These are phyloP conservation scores for Eupelmus urozonus DNA, from an alignment of 2,888 invertebrate genomes.

Conservation along the genomic window DNA sequence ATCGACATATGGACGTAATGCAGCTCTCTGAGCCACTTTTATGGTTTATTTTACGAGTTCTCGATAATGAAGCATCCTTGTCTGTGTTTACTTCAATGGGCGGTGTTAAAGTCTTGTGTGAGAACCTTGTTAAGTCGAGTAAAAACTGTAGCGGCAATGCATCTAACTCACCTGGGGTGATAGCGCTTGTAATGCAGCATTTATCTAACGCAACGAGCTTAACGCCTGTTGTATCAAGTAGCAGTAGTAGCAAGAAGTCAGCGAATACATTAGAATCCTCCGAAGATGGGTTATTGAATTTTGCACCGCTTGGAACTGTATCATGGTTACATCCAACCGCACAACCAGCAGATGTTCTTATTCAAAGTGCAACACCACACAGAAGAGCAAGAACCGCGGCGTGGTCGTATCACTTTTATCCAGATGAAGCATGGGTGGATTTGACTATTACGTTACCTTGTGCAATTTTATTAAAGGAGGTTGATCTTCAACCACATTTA, in stretches of 20 bases:
- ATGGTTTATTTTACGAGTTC: slow-evolving; percentile 88
- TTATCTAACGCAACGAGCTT: slow-evolving; percentile 78
- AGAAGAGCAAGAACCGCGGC: slow-evolving; percentile 92
- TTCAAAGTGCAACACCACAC: slow-evolving; percentile 89
- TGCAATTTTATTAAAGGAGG: slow-evolving; percentile 91
- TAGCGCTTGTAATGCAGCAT: slow-evolving; percentile 82
- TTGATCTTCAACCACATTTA: slow-evolving; percentile 91
- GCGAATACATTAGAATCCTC: slow-evolving; percentile 80
- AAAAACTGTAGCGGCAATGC: slow-evolving; percentile 78
- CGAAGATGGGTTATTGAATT: slow-evolving; percentile 89
- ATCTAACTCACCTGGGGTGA: slow-evolving; percentile 78
- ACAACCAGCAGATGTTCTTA: slow-evolving; percentile 92
- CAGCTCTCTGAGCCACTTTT: slow-evolving; percentile 91
- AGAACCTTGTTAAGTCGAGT: slow-evolving; percentile 83
- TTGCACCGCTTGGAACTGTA: slow-evolving; percentile 91
- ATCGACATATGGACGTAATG: slow-evolving; percentile 75
- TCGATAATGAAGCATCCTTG: slow-evolving; percentile 87
- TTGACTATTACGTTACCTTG: slow-evolving; percentile 92
- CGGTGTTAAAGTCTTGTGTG: slow-evolving; percentile 86
- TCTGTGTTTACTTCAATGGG: slow-evolving; percentile 87
- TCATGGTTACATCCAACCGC: slow-evolving; percentile 90
- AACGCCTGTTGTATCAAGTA: slow-evolving; percentile 73
- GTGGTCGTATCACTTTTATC: slow-evolving; percentile 98
- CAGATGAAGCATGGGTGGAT: slow-evolving; percentile 92
- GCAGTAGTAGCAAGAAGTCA: slow-evolving; percentile 73